Percentiles rank a stretch among this genome's conserved stretches.
Conservation (phyloP, 2,113 vertebrate genomes). For the Gila orcuttii region DNA sequence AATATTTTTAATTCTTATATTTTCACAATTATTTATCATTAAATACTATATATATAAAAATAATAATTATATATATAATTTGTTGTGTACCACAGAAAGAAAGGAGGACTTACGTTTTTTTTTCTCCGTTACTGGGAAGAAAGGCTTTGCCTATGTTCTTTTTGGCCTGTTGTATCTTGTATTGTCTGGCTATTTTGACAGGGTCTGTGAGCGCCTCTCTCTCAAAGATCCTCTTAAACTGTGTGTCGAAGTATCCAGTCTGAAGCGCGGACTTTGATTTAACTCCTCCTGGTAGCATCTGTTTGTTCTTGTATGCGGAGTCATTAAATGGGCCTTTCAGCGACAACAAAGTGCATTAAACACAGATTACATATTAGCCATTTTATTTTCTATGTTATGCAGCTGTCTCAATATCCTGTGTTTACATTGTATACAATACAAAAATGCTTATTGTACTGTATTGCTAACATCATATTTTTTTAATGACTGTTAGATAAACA, state of each 20-base stretch:
- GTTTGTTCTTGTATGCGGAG: conserved; percentile 80
- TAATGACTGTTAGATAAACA: neutral
- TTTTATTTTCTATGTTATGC: neutral
- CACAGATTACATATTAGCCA: neutral
- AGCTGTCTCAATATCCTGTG: neutral
- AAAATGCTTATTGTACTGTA: neutral
- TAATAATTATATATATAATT: too few species aligned
- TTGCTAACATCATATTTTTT: neutral
- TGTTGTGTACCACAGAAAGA: neutral
- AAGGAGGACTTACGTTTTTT: conserved; percentile 77
- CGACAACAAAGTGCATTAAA: conserved; percentile 27
- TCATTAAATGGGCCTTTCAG: conserved; percentile 83
- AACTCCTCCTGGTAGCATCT: conserved; percentile 78
- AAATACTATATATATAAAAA: neutral
- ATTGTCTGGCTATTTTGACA: conserved; percentile 76
- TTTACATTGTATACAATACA: neutral
- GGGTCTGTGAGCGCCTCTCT: conserved; percentile 79
- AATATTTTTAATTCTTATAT: neutral
- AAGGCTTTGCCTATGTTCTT: conserved; percentile 85
- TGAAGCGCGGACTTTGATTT: conserved; percentile 79
- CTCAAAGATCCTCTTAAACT: conserved; percentile 81
- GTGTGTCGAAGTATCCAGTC: conserved; percentile 83
- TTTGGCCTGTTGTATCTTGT: conserved; percentile 79
- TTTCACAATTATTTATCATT: neutral
- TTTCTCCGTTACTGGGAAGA: conserved; percentile 80